Base-by-base conservation (phyloP, 2,888 invertebrate genomes). In the Seira musarum region DNA sequence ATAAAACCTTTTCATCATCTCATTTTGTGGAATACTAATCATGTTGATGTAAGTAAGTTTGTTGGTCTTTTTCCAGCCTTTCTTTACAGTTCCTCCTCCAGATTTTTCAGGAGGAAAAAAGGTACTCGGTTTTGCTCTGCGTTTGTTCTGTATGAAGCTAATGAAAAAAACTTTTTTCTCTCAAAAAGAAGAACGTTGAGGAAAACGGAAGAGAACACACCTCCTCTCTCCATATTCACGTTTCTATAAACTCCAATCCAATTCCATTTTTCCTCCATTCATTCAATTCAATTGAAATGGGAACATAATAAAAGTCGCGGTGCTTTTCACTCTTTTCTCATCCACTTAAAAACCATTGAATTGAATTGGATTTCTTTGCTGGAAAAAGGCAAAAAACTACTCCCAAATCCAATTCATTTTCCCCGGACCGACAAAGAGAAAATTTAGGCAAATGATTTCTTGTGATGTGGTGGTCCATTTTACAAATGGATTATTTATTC, bases 1-100 rank as follows among this genome's bases (percentile, higher is more conserved):
- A 2, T 30, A 30, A 30, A 30, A 30, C 30, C 30, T 30, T 60
- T 57, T 53, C 73, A 61, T 61, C 69, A 61, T 61, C 69, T 69
- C 69, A 60, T 69, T 74, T 64, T 76, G 77, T 66, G 77, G 77
- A 77, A 57, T 77, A 77, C 77, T 77, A 77, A 77, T 77, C 77
- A 77, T 0, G 77, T 77, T 77, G 77, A 77, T 77, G 77, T 77
- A 68, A 76, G 67, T 75, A 53, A 40, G 17, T 67, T 46, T 19
- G 30, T 57, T 61, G 67, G 35, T 69, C 70, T 49, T 40, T 64
- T 46, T 13, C 19, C 40, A 25, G 63, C 72, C 64, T 25, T 46
- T 63, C 30, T 30, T 30, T 8, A 30, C 30, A 2, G 30, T 30
- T 30, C 8, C 30, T 30, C 8, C 30, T 30, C 30, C 8, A 30